phyloP scores from a whole-genome alignment of 2,113 vertebrate genomes.

The Lampris incognitus region DNA sequence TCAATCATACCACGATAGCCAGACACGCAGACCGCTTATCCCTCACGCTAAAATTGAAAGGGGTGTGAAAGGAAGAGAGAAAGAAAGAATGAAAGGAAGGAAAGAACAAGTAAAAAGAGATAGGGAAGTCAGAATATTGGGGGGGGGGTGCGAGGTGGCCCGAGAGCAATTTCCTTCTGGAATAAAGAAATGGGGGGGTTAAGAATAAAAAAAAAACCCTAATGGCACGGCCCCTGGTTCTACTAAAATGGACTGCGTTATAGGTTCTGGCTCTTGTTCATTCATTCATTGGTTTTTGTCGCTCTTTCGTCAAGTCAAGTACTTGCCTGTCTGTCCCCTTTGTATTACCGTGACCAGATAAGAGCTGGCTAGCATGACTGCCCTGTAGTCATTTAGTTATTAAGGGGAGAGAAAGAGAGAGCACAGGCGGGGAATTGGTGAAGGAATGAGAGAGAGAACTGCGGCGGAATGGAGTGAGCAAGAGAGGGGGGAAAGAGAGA shows the following conservation, averaged over 20 bases:
- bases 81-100: slow-evolving; percentile 65
- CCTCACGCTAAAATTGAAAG: slow-evolving; percentile 97
- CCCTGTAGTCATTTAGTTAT: slow-evolving; percentile 89
- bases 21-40: slow-evolving; percentile 88
- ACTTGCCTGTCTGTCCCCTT: slow-evolving; percentile 86
- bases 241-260: slow-evolving; percentile 94
- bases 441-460: slow-evolving; percentile 25
- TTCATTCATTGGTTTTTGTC: slow-evolving; percentile 84
- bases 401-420: slow-evolving; percentile 47
- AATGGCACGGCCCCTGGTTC: slow-evolving; percentile 91
- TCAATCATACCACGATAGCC: slow-evolving; percentile 98
- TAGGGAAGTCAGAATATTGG: slow-evolving; percentile 86
- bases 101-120: slow-evolving; percentile 68
- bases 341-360: slow-evolving; percentile 89
- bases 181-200: slow-evolving; percentile 67
- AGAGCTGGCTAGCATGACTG: slow-evolving; percentile 89
- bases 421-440: not conserved
- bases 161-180: slow-evolving; percentile 93
- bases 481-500: slow-evolving; percentile 35
- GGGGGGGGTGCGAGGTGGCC: slow-evolving; percentile 80
- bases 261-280: slow-evolving; percentile 85
- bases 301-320: slow-evolving; percentile 93
- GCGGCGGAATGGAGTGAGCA: slow-evolving; percentile 23
- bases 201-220: slow-evolving; percentile 83
- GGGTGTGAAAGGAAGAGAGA: slow-evolving; percentile 93